phyloP scores from a whole-genome alignment of 2,888 invertebrate species.

The Chelonus formosanus region DNA sequence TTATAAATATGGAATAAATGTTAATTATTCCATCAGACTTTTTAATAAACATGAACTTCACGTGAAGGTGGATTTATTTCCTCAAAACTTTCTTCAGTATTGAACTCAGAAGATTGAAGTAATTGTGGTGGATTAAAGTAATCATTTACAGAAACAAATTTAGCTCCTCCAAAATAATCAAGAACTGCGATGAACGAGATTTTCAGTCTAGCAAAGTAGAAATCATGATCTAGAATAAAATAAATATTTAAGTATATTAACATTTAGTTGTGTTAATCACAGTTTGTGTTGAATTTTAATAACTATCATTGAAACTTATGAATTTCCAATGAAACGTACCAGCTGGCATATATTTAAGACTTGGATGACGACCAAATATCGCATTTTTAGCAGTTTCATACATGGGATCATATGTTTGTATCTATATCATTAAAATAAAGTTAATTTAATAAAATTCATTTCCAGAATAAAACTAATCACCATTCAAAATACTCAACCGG shows the following conservation, averaged over 20 bases:
- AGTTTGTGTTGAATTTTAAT: too few species aligned
- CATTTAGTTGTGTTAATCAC: too few species aligned
- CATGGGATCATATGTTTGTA: conserved; percentile 69
- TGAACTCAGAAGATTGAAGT: background rate
- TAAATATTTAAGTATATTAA: too few species aligned
- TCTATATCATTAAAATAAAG: conserved; percentile 57
- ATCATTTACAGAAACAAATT: conserved; percentile 72
- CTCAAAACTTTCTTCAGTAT: background rate
- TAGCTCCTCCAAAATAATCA: conserved; percentile 85
- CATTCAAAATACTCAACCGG: conserved; percentile 59
- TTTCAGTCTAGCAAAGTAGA: conserved; percentile 81
- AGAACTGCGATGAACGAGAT: conserved; percentile 79
- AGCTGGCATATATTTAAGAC: conserved; percentile 74
- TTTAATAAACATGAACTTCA: too few species aligned
- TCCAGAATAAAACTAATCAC: background rate
- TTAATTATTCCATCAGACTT: too few species aligned
- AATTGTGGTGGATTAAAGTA: conserved; percentile 65
- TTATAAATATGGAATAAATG: too few species aligned
- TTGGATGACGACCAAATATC: conserved; percentile 76
- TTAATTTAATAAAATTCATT: conserved; percentile 5
- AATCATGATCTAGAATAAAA: conserved; percentile 75
- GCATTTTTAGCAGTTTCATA: conserved; percentile 68
- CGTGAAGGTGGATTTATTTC: too few species aligned
- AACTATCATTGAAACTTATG: too few species aligned
- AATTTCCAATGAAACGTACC: conserved; percentile 60